Evolutionary conservation across 2,113 vertebrate species (phyloP).

Genomic region (Guaruba guarouba): DNA sequence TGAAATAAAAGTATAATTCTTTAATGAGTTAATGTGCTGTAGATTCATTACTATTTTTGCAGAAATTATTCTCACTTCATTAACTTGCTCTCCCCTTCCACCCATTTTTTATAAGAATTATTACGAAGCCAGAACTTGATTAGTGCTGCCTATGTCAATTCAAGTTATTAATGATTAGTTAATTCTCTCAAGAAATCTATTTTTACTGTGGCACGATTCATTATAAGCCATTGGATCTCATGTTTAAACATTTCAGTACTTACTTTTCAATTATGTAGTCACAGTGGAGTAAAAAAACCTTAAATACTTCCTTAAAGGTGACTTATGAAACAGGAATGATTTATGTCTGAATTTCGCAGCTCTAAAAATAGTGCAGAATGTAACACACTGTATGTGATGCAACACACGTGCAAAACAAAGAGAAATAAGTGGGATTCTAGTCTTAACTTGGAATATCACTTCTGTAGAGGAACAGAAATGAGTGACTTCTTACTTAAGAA

Average conservation of each 20-base stretch:
- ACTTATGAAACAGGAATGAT: constrained; percentile 54
- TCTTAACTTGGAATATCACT: not conserved
- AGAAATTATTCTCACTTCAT: constrained; percentile 62
- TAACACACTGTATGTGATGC: constrained; percentile 1
- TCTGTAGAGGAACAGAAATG: not conserved
- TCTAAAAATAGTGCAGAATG: constrained; percentile 47
- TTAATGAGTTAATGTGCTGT: constrained; percentile 23
- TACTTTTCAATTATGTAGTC: constrained; percentile 65
- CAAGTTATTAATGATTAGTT: constrained; percentile 71
- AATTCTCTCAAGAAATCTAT: constrained; percentile 66
- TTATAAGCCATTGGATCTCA: constrained; percentile 59
- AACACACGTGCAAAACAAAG: not conserved
- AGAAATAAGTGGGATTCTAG: constrained; percentile 1
- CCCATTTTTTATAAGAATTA: constrained; percentile 52
- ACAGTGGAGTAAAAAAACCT: constrained; percentile 51
- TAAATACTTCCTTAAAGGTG: constrained; percentile 52
- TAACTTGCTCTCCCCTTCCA: constrained; percentile 43
- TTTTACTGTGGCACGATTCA: constrained; percentile 64
- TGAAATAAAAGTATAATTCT: constrained; percentile 34
- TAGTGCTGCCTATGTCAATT: constrained; percentile 68
- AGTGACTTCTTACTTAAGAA: not conserved
- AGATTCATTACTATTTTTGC: constrained; percentile 60
- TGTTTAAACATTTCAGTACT: constrained; percentile 71
- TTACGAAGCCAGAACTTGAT: constrained; percentile 59
- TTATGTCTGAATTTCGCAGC: constrained; percentile 57